These are phyloP conservation scores for Sebastes diploproa DNA, from an alignment of 2,797 vertebrate species.

Conservation along the genomic window DNA sequence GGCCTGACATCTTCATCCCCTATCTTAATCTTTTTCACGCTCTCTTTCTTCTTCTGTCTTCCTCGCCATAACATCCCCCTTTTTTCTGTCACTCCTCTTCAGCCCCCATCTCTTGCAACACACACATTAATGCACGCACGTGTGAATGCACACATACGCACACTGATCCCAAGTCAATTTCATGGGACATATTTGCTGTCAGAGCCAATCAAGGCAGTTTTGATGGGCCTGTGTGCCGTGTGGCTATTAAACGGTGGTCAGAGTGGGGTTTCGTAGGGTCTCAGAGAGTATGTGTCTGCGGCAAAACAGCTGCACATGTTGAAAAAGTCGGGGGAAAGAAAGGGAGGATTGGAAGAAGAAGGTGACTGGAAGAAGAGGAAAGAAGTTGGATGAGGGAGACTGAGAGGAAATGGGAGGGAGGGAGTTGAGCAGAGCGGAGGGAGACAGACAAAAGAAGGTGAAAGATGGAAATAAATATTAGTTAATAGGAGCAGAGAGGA, in stretches of 20 bases:
- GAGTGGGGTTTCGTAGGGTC: constrained; percentile 56
- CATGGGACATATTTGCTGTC: constrained; percentile 82
- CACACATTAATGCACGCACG: constrained; percentile 20
- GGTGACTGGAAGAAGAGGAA: constrained; percentile 33
- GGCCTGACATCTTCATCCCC: constrained; percentile 63
- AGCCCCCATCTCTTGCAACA: constrained; percentile 3
- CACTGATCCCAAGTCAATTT: constrained; percentile 68
- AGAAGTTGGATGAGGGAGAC: constrained; percentile 43
- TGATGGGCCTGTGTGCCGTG: constrained; percentile 57
- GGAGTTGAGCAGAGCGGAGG: constrained; percentile 46
- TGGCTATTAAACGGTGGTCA: constrained; percentile 72
- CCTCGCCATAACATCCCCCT: constrained; percentile 18
- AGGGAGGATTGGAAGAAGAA: constrained; percentile 21
- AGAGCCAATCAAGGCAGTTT: constrained; percentile 71
- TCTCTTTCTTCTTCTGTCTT: constrained; percentile 42
- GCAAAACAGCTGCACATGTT: constrained; percentile 71
- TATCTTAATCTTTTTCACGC: constrained; percentile 54
- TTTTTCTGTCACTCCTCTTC: constrained; percentile 16
- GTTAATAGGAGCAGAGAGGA: constrained; percentile 36
- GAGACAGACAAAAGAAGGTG: constrained; percentile 40
- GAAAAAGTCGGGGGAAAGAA: constrained; percentile 27
- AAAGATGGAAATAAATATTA: constrained; percentile 58
- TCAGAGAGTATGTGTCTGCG: constrained; percentile 18
- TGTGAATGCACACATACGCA: constrained; percentile 4
- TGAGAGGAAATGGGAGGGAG: constrained; percentile 47